These are phyloP conservation scores for Rotaria macrura DNA, from an alignment of 2,888 invertebrate species.

Conservation along the genomic window DNA sequence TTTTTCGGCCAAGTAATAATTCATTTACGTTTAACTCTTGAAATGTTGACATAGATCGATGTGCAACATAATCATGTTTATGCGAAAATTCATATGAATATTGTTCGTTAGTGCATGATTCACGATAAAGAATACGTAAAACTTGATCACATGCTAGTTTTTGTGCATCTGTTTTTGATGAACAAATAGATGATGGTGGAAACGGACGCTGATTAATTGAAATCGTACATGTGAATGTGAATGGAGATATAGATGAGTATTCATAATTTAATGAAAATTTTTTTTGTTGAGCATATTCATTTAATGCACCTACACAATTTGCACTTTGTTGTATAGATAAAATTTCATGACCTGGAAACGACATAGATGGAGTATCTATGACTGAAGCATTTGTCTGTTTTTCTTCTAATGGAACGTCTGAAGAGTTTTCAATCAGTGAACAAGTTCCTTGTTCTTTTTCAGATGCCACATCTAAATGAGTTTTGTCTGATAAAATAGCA, in stretches of 20 bases:
- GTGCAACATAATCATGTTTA: conserved; percentile 14
- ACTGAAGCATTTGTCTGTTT: neutral
- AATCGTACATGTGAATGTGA: neutral
- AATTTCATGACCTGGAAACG: neutral
- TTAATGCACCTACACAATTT: neutral
- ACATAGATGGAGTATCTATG: neutral
- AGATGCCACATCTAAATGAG: neutral
- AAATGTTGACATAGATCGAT: neutral
- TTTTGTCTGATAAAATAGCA: neutral
- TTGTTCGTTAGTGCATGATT: neutral
- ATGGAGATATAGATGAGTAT: neutral
- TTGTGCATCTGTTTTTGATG: conserved; percentile 1
- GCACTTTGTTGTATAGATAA: neutral
- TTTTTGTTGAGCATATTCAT: neutral
- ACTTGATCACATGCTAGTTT: neutral
- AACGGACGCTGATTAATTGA: neutral
- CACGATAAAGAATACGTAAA: neutral
- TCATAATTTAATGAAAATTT: neutral
- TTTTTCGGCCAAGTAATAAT: neutral
- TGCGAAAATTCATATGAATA: neutral
- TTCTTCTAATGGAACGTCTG: neutral
- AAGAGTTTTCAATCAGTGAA: neutral
- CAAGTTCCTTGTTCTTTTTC: neutral
- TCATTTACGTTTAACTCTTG: neutral
- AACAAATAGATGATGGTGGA: neutral